Conservation (phyloP, 2,797 vertebrate species). For the Cetoscarus ocellatus region DNA sequence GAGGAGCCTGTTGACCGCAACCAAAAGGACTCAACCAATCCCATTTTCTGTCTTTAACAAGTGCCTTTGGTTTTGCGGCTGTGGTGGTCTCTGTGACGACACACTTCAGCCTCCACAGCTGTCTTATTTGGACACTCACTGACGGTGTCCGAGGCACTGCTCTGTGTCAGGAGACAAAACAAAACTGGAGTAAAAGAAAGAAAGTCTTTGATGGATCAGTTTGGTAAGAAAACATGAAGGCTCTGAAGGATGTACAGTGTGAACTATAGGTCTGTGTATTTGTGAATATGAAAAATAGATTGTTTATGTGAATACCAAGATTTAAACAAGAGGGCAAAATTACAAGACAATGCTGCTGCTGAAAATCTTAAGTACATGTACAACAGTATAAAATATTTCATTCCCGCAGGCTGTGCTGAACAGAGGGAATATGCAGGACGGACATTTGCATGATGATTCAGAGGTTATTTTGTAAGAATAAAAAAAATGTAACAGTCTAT, state of each 20-base stretch:
- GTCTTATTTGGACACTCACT: conserved; percentile 37
- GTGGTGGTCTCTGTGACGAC: conserved; percentile 65
- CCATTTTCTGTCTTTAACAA: conserved; percentile 55
- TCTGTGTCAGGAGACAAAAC: conserved; percentile 27
- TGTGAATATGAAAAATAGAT: conserved; percentile 32
- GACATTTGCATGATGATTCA: conserved; percentile 56
- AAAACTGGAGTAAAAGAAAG: conserved; percentile 37
- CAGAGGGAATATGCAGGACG: conserved; percentile 26
- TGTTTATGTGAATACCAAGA: conserved; percentile 32
- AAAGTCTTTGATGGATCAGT: conserved; percentile 12
- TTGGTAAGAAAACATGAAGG: conserved; percentile 10
- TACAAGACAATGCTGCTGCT: conserved; percentile 41
- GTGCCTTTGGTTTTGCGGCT: conserved; percentile 70
- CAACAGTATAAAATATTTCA: conserved; percentile 25
- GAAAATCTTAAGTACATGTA: conserved; percentile 11
- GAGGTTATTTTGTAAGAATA: conserved; percentile 57
- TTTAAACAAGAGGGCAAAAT: conserved; percentile 11
- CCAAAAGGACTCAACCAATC: conserved; percentile 48
- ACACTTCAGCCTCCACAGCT: conserved; percentile 51
- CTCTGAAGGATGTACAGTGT: conserved; percentile 31
- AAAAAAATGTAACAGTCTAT: conserved; percentile 54
- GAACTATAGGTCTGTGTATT: conserved; percentile 39
- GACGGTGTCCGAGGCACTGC: conserved; percentile 23
- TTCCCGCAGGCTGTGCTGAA: conserved; percentile 47
- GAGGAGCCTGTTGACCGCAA: conserved; percentile 28